A percentile compares a stretch with the other conserved stretches of the same genome.
Conservation (phyloP, 2,888 invertebrate species). For the Zelleria hepariella region DNA sequence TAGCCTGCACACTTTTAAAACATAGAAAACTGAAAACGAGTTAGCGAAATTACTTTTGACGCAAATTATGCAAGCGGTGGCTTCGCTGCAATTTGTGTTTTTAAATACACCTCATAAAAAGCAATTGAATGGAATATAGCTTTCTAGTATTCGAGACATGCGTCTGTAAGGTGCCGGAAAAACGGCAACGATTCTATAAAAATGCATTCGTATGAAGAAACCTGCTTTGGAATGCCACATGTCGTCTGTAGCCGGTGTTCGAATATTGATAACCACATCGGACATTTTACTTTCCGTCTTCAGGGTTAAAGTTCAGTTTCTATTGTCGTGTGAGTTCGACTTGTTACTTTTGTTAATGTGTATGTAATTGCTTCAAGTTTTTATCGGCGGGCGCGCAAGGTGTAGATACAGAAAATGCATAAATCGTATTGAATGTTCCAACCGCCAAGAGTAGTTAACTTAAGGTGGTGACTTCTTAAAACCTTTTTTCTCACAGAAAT, state of each 20-base stretch:
- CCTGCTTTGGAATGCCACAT: constrained; percentile 58
- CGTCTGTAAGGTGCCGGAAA: constrained; percentile 69
- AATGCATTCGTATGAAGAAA: constrained; percentile 63
- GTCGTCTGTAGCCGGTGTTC: constrained; percentile 47
- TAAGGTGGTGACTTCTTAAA: neutral
- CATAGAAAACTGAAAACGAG: neutral
- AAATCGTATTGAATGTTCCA: constrained; percentile 8
- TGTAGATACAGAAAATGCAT: constrained; percentile 35
- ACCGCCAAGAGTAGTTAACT: constrained; percentile 4
- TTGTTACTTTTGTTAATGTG: constrained; percentile 41
- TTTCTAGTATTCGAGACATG: constrained; percentile 68
- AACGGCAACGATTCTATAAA: constrained; percentile 67
- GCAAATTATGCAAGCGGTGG: neutral
- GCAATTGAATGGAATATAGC: constrained; percentile 34
- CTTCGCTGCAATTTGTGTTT: neutral
- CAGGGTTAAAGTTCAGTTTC: constrained; percentile 49
- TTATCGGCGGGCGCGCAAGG: constrained; percentile 49
- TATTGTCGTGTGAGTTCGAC: constrained; percentile 41
- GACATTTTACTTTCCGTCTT: constrained; percentile 49
- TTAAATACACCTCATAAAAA: constrained; percentile 1
- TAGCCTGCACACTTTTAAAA: neutral
- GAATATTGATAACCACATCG: constrained; percentile 29
- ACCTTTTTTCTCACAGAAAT: neutral
- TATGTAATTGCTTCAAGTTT: constrained; percentile 67
- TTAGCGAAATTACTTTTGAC: neutral